phyloP scores from a whole-genome alignment of 2,113 vertebrate genomes.

The Hemiprocne comata region DNA sequence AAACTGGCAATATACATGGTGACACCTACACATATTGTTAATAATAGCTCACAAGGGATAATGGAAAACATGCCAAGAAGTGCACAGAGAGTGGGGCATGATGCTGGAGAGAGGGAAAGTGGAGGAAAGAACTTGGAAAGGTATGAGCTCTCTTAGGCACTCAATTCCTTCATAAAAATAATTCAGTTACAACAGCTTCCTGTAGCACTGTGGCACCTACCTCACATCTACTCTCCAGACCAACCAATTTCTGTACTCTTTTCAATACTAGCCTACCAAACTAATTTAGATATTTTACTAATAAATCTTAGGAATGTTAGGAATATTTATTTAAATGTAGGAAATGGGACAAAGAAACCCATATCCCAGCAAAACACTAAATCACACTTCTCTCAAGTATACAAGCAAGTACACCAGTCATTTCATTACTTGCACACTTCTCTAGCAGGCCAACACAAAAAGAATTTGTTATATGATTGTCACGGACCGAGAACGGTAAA shows the following conservation, averaged over 20 bases:
- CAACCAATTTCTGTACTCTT: background rate
- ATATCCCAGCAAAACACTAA: background rate
- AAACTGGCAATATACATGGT: conserved; percentile 36
- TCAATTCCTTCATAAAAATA: background rate
- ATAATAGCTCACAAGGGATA: conserved; percentile 52
- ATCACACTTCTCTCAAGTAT: background rate
- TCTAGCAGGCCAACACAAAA: background rate
- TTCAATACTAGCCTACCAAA: background rate
- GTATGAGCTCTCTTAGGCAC: background rate
- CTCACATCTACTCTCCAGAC: background rate
- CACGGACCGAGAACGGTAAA: no score
- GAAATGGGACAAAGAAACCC: background rate
- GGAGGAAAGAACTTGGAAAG: background rate
- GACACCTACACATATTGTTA: conserved; percentile 41
- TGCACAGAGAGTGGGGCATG: background rate
- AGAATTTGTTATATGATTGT: background rate
- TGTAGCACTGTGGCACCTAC: background rate
- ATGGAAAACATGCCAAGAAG: conserved; percentile 40
- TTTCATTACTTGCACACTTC: background rate
- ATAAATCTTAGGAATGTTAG: background rate
- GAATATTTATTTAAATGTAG: background rate
- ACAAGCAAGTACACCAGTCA: rapidly evolving
- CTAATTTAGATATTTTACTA: background rate
- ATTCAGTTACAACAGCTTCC: background rate
- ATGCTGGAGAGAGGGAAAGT: background rate